phyloP scores from a whole-genome alignment of 2,113 vertebrate genomes.

The Clarias gariepinus region DNA sequence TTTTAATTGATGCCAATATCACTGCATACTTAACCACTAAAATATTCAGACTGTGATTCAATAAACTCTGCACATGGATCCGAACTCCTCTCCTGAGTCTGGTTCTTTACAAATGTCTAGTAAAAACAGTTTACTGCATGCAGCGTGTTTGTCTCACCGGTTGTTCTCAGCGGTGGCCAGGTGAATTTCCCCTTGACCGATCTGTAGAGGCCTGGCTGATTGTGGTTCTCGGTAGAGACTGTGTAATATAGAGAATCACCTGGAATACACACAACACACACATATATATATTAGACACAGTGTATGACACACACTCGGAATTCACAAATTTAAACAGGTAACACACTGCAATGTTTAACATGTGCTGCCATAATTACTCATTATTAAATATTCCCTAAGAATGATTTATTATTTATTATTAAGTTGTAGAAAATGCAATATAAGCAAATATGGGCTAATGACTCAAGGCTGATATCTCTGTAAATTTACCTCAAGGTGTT shows the following conservation, averaged over 20 bases:
- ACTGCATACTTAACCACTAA: not conserved
- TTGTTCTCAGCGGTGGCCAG: not conserved
- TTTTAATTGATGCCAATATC: not conserved
- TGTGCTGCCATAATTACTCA: not conserved
- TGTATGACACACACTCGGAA: not conserved
- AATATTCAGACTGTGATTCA: not conserved
- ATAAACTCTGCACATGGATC: not conserved
- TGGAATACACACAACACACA: conserved; percentile 16
- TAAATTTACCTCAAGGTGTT: no score
- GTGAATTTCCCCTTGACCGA: not conserved
- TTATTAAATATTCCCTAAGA: not conserved
- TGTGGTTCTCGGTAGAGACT: not conserved
- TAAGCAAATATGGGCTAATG: no score
- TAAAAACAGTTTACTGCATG: not conserved
- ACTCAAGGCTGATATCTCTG: no score
- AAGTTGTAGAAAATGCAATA: no score
- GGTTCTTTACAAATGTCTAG: not conserved
- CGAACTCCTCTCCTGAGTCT: not conserved
- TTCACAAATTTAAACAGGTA: not conserved
- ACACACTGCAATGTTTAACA: not conserved
- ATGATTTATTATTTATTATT: not conserved
- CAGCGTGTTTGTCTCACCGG: conserved; percentile 25
- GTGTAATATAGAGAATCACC: conserved; percentile 40
- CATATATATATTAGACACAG: not conserved
- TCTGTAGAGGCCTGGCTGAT: conserved; percentile 25